Evolutionary conservation across 2,888 invertebrate genomes (phyloP).

Genomic region (Pristionchus fissidentatus): DNA sequence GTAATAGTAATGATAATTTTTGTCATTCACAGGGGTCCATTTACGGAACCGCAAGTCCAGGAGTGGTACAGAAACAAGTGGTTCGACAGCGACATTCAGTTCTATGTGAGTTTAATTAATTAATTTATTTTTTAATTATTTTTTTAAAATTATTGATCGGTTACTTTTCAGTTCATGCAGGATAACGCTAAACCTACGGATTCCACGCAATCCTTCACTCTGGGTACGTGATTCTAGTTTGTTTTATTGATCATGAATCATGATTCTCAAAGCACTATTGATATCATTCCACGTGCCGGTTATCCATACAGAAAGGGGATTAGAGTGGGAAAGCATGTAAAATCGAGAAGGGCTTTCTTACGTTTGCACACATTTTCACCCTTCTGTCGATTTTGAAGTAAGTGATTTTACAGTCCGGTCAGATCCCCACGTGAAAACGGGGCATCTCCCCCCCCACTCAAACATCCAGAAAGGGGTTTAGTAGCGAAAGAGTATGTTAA

Average conservation of each 20-base stretch:
- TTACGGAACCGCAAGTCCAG: neutral
- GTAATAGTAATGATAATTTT: too few relatives aligned
- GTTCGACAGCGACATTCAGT: neutral
- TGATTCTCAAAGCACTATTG: too few relatives aligned
- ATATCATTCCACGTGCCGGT: too few relatives aligned
- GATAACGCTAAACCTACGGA: neutral
- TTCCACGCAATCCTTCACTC: neutral
- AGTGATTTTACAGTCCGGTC: neutral
- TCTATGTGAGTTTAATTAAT: neutral
- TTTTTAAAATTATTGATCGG: neutral
- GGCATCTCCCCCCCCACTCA: too few relatives aligned
- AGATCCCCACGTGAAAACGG: too few relatives aligned
- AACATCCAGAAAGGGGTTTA: too few relatives aligned
- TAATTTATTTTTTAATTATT: neutral
- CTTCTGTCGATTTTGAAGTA: neutral
- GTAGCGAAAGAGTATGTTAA: too few relatives aligned
- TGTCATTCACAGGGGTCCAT: neutral
- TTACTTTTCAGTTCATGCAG: conserved; percentile 25
- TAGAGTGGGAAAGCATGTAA: too few relatives aligned
- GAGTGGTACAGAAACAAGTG: conserved; percentile 13
- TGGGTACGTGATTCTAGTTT: neutral
- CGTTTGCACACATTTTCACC: too few relatives aligned
- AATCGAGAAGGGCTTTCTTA: too few relatives aligned
- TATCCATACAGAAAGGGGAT: too few relatives aligned
- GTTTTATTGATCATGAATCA: neutral